These are phyloP conservation scores for Lipophrys pholis DNA, from an alignment of 2,113 vertebrate species.

Conservation along the genomic window DNA sequence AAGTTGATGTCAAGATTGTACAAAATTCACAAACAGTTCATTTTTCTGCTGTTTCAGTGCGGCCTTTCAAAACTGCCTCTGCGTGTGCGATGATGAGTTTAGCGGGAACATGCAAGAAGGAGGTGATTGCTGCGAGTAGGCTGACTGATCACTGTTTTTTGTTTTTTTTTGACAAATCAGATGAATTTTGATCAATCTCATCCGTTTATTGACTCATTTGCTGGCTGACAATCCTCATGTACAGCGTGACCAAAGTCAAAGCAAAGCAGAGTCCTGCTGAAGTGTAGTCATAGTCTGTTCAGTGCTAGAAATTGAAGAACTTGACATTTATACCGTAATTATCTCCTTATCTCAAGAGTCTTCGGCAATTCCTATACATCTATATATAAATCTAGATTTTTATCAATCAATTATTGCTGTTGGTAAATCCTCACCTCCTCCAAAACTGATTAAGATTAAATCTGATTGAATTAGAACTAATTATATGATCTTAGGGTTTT, in stretches of 20 bases:
- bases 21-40: slow-evolving; percentile 22
- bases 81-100: slow-evolving; percentile 59
- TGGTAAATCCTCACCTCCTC: no score
- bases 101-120: slow-evolving; percentile 66
- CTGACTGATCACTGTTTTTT: slow-evolving; percentile 37
- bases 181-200: slow-evolving; percentile 40
- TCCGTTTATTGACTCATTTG: slow-evolving; percentile 44
- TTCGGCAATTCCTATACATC: no score
- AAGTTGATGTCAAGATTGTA: slow-evolving; percentile 17
- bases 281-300: not conserved
- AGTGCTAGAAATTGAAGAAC: not conserved
- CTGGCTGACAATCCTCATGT: not conserved
- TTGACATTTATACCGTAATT: no score
- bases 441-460: no score
- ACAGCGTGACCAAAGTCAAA: not conserved
- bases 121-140: slow-evolving; percentile 68
- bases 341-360: no score
- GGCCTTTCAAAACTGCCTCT: slow-evolving; percentile 45
- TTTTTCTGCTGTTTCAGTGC: slow-evolving; percentile 36
- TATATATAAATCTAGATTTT: no score
- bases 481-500: no score
- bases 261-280: not conserved
- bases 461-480: no score
- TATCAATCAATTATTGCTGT: no score
- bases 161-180: slow-evolving; percentile 50